A percentile compares a stretch with the other conserved stretches of the same genome.
These are phyloP conservation scores for Apodemus agrarius DNA, from an alignment of 2,797 vertebrate genomes.

Conservation along the genomic window DNA sequence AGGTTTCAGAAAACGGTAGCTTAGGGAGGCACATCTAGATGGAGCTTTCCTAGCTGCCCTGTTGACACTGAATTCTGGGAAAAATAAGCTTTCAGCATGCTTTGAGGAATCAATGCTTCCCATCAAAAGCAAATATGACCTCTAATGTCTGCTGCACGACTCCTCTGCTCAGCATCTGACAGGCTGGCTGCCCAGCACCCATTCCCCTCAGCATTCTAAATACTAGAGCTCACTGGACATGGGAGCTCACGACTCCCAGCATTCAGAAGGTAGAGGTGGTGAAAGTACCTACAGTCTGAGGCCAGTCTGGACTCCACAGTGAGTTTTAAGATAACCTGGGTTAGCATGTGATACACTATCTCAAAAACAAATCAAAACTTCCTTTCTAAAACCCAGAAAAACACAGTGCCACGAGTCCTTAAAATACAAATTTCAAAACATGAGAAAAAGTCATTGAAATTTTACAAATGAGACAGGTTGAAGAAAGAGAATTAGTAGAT, in stretches of 20 bases:
- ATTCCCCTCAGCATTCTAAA: slow-evolving; percentile 41
- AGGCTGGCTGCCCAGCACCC: slow-evolving; percentile 26
- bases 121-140: slow-evolving; percentile 64
- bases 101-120: slow-evolving; percentile 70
- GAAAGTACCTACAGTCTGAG: not conserved
- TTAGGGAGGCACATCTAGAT: slow-evolving; percentile 77
- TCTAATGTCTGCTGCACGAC: slow-evolving; percentile 57
- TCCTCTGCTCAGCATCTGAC: slow-evolving; percentile 64
- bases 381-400: slow-evolving; percentile 30
- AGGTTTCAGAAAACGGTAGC: slow-evolving; percentile 74
- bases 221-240: not conserved
- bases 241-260: not conserved
- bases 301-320: not conserved
- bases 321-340: not conserved
- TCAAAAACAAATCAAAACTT: not conserved
- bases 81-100: slow-evolving; percentile 69
- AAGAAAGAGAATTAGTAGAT: not conserved
- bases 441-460: slow-evolving; percentile 40
- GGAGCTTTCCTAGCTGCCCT: slow-evolving; percentile 66
- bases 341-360: not conserved
- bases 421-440: not conserved
- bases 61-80: slow-evolving; percentile 74
- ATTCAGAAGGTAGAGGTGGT: not conserved
- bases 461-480: not conserved
- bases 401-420: slow-evolving; percentile 33